Evolutionary conservation across 1,140 invertebrate genomes (phyloP).

Genomic region (Drosophila teissieri): DNA sequence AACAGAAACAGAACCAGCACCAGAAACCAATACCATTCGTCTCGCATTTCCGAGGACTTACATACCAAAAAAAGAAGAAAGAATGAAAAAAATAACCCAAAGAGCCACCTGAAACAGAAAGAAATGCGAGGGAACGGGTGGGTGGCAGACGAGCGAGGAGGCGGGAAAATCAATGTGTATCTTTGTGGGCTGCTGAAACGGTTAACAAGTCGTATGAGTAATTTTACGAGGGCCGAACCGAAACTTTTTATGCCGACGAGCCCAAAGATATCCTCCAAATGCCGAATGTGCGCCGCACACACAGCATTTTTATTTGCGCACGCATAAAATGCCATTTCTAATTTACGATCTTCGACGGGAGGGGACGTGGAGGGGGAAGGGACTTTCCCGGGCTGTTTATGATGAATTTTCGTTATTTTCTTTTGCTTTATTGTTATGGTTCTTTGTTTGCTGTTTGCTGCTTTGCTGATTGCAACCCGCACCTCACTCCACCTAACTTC

Average conservation of each 20-base stretch:
- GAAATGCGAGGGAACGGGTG: neutral
- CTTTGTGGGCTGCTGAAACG: constrained; percentile 45
- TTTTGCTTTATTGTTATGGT: constrained; percentile 57
- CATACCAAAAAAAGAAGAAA: neutral
- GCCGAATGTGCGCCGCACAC: constrained; percentile 37
- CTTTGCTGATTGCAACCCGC: constrained; percentile 31
- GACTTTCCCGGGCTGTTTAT: constrained; percentile 34
- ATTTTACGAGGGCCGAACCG: constrained; percentile 58
- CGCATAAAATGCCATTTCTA: constrained; percentile 76
- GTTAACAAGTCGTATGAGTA: constrained; percentile 79
- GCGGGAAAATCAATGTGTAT: constrained; percentile 48
- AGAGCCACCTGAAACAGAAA: constrained; percentile 63
- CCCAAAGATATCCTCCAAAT: constrained; percentile 29
- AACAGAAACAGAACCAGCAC: constrained; percentile 11
- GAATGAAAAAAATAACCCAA: constrained; percentile 1
- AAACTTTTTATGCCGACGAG: constrained; percentile 57
- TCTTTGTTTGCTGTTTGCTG: constrained; percentile 50
- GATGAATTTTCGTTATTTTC: constrained; percentile 61
- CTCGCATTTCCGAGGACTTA: constrained; percentile 25
- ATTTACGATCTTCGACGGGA: constrained; percentile 62
- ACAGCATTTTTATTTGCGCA: constrained; percentile 69
- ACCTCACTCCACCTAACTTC: too few relatives aligned
- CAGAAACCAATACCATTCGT: constrained; percentile 29
- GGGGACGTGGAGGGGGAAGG: neutral
- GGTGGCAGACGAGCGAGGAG: constrained; percentile 10